Evolutionary conservation across 2,797 vertebrate genomes (phyloP), one percentile per base, ranked within the genome.

Genomic region (Manis javanica): DNA sequence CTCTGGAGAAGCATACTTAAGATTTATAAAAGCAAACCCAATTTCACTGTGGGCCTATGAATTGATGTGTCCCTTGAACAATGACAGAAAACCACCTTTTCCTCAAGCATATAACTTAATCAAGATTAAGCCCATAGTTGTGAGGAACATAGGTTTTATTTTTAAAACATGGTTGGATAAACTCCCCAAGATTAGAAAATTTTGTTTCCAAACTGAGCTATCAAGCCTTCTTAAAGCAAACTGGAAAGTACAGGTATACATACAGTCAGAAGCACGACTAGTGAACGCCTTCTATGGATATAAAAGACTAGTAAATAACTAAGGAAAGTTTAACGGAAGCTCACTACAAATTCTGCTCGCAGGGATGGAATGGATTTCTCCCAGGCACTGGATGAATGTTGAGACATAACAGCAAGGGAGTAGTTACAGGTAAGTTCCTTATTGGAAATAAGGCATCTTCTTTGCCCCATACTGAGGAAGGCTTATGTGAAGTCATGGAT

Each of bases 161-260:
- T 82, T 57, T 46, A 64, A 19, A 7, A 12, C 39, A 81, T 39
- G 13, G 85, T 53, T 69, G 24, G 66, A 53, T 53, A 39, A 92
- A 68, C 37, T 84, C 23, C 59, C 14, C 7, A 81, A 55, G 57
- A 83, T 78, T 74, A 85, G 19, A 82, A 93, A 49, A 74, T 34
- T 81, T 79, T 94, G 53, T 77, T 90, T 96, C 51, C 19, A 87
- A 87, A 92, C 37, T 34, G 57, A 90, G 39, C 11, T 87, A 85
- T 46, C 14, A 26, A 51, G 69, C 59, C 19, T 77, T 71, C 39
- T 39, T 39, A 84, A 66, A 86, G 39, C 31, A 31, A 75, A 90
- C 55, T 90, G 23, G 24, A 26, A 95, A 87, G 46, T 74, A 87
- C 26, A 75, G 23, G 24, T 29, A 78, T 75, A n/a, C 55, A 39